Conservation (phyloP, 2,888 invertebrate species). For the Synergus japonicus region DNA sequence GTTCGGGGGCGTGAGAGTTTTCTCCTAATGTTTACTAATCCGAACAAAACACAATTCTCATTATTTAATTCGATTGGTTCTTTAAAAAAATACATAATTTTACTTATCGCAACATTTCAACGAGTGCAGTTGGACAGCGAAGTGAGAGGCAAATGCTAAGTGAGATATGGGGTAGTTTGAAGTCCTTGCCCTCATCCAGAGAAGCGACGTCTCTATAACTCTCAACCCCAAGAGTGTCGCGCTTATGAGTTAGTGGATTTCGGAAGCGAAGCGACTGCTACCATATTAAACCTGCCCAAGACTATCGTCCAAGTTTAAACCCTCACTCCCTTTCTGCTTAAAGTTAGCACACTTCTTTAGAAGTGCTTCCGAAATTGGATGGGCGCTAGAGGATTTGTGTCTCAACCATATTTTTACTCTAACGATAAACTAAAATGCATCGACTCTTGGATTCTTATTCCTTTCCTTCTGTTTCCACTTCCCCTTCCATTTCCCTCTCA, state of each 20-base stretch:
- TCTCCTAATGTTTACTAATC: not conserved
- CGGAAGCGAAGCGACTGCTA: slow-evolving; percentile 61
- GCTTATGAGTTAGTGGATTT: slow-evolving; percentile 68
- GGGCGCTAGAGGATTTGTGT: slow-evolving; percentile 42
- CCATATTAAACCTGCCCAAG: slow-evolving; percentile 69
- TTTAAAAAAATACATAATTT: not conserved
- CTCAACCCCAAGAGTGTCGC: slow-evolving; percentile 57
- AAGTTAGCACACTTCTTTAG: slow-evolving; percentile 43
- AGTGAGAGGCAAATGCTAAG: slow-evolving; percentile 46
- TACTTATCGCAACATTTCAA: not conserved
- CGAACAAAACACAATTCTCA: not conserved
- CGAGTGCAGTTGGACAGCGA: not conserved
- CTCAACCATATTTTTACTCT: slow-evolving; percentile 5
- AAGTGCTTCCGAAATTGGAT: slow-evolving; percentile 46
- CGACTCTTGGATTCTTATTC: not conserved
- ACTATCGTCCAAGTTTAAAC: slow-evolving; percentile 65
- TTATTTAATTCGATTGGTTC: not conserved
- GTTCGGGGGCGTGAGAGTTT: not conserved
- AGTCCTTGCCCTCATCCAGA: slow-evolving; percentile 51
- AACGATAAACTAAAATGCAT: not conserved
- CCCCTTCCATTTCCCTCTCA: too few relatives aligned
- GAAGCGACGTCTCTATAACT: slow-evolving; percentile 56
- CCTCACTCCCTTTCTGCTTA: slow-evolving; percentile 48
- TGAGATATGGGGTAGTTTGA: slow-evolving; percentile 54
- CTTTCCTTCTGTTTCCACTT: too few relatives aligned